Conservation (phyloP, 2,797 vertebrate species). For the Dendrocincla fuliginosa region DNA sequence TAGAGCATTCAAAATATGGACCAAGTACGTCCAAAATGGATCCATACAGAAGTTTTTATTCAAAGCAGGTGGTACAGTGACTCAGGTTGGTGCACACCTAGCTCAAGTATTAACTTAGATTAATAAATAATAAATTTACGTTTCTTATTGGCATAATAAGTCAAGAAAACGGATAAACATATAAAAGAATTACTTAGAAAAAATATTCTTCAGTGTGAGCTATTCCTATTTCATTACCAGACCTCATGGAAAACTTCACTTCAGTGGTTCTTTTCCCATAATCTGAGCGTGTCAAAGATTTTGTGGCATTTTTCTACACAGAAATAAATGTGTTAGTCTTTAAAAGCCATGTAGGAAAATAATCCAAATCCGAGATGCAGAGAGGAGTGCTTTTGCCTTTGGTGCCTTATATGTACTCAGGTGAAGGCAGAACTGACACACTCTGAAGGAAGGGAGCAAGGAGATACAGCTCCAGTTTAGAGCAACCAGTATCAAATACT, state of each 20-base stretch:
- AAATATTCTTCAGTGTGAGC: neutral
- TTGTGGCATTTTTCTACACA: neutral
- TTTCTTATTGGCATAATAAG: neutral
- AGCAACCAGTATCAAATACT: neutral
- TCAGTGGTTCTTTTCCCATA: neutral
- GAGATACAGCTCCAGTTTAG: neutral
- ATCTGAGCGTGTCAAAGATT: neutral
- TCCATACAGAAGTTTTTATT: neutral
- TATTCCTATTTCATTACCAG: neutral
- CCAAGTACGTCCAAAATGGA: neutral
- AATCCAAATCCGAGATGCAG: neutral
- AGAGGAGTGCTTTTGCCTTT: neutral
- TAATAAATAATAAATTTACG: neutral
- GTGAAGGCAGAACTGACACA: neutral
- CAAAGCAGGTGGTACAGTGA: neutral
- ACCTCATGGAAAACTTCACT: neutral
- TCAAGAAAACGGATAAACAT: neutral
- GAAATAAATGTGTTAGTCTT: neutral
- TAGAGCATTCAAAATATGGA: neutral
- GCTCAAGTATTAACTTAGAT: neutral
- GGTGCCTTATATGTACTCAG: neutral
- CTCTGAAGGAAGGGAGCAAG: neutral
- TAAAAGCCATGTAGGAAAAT: neutral
- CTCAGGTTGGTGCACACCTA: neutral
- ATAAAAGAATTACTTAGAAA: neutral